A percentile compares a stretch with the other conserved stretches of the same genome.
These are phyloP conservation scores for Arrhamphus sclerolepis DNA, from an alignment of 2,797 vertebrate genomes.

Conservation along the genomic window DNA sequence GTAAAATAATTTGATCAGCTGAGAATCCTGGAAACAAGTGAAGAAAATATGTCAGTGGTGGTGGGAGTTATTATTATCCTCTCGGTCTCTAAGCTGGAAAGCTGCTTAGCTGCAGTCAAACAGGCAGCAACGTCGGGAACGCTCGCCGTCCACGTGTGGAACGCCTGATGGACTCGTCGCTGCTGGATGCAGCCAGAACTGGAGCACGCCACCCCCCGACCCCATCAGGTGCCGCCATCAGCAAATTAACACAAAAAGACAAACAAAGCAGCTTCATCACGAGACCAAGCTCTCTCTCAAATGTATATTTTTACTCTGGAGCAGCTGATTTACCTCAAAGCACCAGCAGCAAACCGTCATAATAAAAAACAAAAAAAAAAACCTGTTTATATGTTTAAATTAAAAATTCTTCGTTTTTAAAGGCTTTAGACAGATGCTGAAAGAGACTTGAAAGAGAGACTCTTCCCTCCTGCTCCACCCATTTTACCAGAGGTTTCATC, in stretches of 20 bases:
- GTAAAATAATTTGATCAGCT: background rate
- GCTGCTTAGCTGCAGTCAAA: constrained; percentile 65
- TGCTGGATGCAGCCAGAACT: background rate
- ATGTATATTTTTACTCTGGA: no score
- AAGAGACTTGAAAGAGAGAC: no score
- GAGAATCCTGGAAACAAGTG: constrained; percentile 11
- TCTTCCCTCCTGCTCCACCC: no score
- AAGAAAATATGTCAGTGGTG: constrained; percentile 10
- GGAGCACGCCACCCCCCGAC: no score
- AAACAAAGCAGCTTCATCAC: constrained; percentile 1
- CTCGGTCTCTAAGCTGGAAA: constrained; percentile 60
- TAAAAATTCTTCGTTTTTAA: no score
- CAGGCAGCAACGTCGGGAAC: constrained; percentile 43
- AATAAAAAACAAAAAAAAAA: no score
- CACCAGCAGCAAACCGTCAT: no score
- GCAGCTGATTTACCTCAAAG: no score
- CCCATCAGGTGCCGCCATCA: constrained; percentile 5
- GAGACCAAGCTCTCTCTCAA: no score
- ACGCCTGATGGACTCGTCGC: constrained; percentile 26
- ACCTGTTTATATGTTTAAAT: no score
- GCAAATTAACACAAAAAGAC: constrained; percentile 12
- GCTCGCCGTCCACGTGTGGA: constrained; percentile 19
- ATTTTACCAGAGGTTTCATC: no score
- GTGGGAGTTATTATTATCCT: constrained; percentile 3
- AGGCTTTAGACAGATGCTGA: no score